These are phyloP conservation scores for Mus spretus DNA, from an alignment of 2,797 vertebrate genomes.

Conservation along the genomic window DNA sequence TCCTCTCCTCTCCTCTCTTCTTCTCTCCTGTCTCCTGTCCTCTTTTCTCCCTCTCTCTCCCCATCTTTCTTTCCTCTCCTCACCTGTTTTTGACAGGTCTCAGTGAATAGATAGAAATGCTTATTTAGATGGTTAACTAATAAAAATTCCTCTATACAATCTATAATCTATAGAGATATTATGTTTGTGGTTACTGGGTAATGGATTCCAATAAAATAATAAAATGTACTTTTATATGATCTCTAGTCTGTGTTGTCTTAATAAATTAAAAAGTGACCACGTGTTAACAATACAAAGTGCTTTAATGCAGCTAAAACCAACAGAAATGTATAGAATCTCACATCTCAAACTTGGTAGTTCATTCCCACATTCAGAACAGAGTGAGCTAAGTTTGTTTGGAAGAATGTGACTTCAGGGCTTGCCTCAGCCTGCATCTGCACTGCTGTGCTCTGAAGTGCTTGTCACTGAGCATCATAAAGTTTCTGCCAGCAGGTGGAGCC, in stretches of 20 bases:
- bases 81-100: not conserved
- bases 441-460: not conserved
- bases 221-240: conserved; percentile 60
- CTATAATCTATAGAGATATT: not conserved
- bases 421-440: not conserved
- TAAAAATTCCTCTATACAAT: conserved; percentile 11
- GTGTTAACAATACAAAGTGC: not conserved
- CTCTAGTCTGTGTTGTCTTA: not conserved
- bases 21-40: rapidly evolving
- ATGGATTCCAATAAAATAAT: conserved; percentile 22
- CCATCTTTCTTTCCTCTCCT: not conserved
- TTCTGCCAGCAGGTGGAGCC: conserved; percentile 73
- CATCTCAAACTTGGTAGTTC: conserved; percentile 18
- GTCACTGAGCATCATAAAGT: not conserved
- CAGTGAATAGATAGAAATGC: not conserved
- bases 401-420: not conserved
- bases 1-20: too few relatives aligned
- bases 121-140: conserved; percentile 42
- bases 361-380: conserved; percentile 34
- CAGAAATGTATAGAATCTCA: not conserved
- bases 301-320: conserved; percentile 48
- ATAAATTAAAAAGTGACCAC: conserved; percentile 58
- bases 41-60: rapidly evolving
- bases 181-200: conserved; percentile 52
- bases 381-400: not conserved